Conservation (phyloP, 2,888 invertebrate species). For the Eupithecia tripunctaria region DNA sequence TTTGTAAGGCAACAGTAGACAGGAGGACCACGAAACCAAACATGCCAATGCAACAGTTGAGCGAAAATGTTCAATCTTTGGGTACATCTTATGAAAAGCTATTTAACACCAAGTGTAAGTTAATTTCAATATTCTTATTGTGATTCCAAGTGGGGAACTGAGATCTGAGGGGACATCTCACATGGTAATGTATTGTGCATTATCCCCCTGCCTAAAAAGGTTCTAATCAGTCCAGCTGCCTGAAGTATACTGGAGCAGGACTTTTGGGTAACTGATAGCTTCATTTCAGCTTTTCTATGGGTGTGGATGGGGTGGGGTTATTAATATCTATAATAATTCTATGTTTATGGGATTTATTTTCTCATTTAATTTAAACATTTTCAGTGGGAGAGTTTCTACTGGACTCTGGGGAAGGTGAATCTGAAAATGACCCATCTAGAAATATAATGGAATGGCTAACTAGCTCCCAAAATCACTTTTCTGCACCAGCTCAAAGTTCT, state of each 20-base stretch:
- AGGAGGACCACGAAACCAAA: slow-evolving; percentile 62
- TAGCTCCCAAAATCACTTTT: slow-evolving; percentile 76
- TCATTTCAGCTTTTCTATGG: no score
- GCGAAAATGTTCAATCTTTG: slow-evolving; percentile 60
- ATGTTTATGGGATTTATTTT: neutral
- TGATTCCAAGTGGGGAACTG: no score
- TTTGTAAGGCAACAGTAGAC: slow-evolving; percentile 59
- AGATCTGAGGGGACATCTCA: no score
- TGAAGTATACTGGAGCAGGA: no score
- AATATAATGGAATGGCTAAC: slow-evolving; percentile 74
- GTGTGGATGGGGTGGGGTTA: no score
- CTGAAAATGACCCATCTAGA: slow-evolving; percentile 60
- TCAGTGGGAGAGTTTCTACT: slow-evolving; percentile 67
- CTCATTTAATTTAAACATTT: slow-evolving; percentile 41
- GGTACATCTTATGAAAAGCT: slow-evolving; percentile 63
- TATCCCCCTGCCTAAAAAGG: no score
- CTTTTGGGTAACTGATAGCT: no score
- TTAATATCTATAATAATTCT: no score
- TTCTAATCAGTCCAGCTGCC: no score
- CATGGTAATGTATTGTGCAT: no score
- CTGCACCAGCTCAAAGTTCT: slow-evolving; percentile 60
- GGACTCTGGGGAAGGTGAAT: slow-evolving; percentile 51
- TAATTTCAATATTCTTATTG: slow-evolving; percentile 8
- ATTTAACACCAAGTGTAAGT: slow-evolving; percentile 69
- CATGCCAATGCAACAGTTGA: slow-evolving; percentile 58